Base-by-base conservation (phyloP, 30 jellyfish, hydroid and myxozoan species). In the Chrysaora quinquecirrha region DNA sequence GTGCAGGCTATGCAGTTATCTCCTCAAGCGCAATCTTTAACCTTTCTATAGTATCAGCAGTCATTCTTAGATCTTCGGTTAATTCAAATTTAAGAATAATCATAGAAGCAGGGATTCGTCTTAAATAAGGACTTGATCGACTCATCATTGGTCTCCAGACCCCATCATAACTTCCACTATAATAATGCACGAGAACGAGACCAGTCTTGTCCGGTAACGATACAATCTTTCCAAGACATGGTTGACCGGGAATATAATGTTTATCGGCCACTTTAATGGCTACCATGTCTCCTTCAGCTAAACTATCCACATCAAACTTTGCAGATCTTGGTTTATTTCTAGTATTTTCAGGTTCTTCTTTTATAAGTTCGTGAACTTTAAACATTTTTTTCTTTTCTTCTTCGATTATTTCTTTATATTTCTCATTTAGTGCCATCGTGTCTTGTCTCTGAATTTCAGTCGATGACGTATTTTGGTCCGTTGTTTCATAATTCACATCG, bases 61-160 rank as follows among this genome's bases (percentile, higher is more conserved):
- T 21, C 94, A 90, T 80, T 71, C 62, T 65, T 60, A 31, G 58
- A 16, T 56, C 85, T 23, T 84, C 90, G 47, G 38, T 49, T 32
- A 91, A 48, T 27, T 49, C 30, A 49, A 91, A 85, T 31, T 58
- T 76, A 73, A 32, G 56, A 25, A 76, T 71, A 33, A 91, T 35
- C 28, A 32, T 69, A 22, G 75, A 34, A 3, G 62, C 20, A 1
- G 95, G 82, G 10, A 85, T 85, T 20, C 73, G 48, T 23, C 96
- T 66, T 34, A 82, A 48, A 74, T 91, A 91, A 3, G 98, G 96
- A 58, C 98, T 91, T 54, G 95, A 79, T 27, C 98, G 67, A 52
- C 95, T 85, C 98, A 91, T 91, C 98, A 91, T 91, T 21, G 96
- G 98, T 63, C 96, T 64, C 98, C 98, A 91, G 34, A 14, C 88